These are phyloP conservation scores for Peromyscus aztecus DNA, from an alignment of 2,797 vertebrate species.

Conservation along the genomic window DNA sequence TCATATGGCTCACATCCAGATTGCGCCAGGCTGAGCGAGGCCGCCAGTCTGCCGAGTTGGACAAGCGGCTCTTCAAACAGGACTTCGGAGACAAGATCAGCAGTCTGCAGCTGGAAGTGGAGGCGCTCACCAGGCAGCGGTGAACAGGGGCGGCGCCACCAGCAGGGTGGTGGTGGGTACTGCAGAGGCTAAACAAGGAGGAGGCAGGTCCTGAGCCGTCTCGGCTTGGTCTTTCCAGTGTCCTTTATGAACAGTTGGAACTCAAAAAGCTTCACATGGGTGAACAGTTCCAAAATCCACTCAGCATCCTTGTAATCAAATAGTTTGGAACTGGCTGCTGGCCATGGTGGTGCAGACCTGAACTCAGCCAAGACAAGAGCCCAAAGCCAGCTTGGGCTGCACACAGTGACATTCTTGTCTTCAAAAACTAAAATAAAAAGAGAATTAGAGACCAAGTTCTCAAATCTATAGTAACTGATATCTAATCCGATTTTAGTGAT, in stretches of 20 bases:
- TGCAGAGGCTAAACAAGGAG: neutral
- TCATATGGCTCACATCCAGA: conserved; percentile 97
- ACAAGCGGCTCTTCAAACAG: conserved; percentile 98
- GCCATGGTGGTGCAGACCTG: neutral
- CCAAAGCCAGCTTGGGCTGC: neutral
- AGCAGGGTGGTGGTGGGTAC: neutral
- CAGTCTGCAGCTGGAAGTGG: conserved; percentile 95
- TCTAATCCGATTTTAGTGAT: neutral
- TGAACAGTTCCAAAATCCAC: neutral
- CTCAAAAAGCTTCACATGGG: neutral
- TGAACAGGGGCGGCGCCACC: conserved; percentile 84
- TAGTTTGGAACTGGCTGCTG: neutral
- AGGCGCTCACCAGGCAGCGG: conserved; percentile 94
- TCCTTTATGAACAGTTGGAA: neutral
- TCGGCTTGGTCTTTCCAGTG: neutral
- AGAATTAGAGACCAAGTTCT: conserved; percentile 30
- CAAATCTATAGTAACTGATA: neutral
- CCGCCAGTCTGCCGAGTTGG: conserved; percentile 93
- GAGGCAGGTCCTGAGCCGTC: neutral
- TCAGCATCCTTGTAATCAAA: neutral
- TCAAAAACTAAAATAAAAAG: neutral
- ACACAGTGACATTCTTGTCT: neutral
- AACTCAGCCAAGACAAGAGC: neutral
- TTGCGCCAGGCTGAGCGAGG: conserved; percentile 94
- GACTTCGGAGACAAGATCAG: conserved; percentile 99